Conservation (phyloP, 2,797 vertebrate species). For the Manis pentadactyla region DNA sequence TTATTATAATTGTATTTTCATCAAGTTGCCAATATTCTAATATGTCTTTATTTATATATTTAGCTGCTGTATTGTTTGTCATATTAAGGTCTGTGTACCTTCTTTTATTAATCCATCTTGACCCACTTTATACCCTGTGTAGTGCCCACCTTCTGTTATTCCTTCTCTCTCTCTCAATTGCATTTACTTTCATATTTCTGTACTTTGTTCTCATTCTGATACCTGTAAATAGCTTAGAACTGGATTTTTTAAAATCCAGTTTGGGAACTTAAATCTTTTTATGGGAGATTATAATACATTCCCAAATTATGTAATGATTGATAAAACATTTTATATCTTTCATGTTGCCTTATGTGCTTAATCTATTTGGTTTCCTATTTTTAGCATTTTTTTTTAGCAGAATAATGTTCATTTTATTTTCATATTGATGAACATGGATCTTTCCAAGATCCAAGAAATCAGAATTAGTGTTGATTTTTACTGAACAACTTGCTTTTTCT, state of each 20-base stretch:
- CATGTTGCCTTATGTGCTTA: not conserved
- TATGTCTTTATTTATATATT: not conserved
- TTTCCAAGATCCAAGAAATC: not conserved
- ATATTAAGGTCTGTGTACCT: not conserved
- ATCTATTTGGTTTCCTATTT: not conserved
- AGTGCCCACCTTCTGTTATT: not conserved
- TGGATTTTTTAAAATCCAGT: not conserved
- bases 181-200: not conserved
- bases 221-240: not conserved
- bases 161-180: not conserved
- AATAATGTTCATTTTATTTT: not conserved
- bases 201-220: not conserved
- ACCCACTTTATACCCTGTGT: not conserved
- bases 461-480: not conserved
- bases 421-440: not conserved
- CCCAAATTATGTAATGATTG: not conserved
- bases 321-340: not conserved
- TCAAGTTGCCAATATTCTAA: not conserved
- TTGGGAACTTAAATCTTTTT: not conserved
- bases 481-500: not conserved
- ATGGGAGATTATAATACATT: not conserved
- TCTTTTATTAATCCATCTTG: not conserved
- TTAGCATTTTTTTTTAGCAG: not conserved
- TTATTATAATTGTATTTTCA: not conserved
- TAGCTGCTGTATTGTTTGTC: not conserved